Base-by-base conservation (phyloP, 2,888 invertebrate genomes). In the Campoletis raptor region DNA sequence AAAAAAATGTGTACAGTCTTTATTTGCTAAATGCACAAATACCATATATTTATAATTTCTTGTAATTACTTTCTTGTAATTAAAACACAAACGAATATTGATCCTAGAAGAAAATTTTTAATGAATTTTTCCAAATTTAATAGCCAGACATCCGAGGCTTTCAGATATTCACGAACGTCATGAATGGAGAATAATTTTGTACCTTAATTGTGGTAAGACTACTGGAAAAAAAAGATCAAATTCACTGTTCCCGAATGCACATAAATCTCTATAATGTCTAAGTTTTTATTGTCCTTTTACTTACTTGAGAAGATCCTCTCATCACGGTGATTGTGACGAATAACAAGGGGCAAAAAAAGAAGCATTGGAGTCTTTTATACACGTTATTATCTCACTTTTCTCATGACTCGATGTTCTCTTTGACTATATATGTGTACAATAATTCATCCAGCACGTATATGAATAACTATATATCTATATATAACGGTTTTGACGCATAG, bases 311-410 rank as follows among this genome's bases (percentile, higher is more conserved):
- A 72, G 30, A 66, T 70, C 52, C 70, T 66, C 57, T 83, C 42
- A 69, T 76, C 30, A 45, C 21, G 52, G 24, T 70, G 73, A 81
- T 73, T 78, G 73, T n/a, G 74, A 82, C 52, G 70, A 80, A 76
- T 72, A 72, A 72, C 61, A 30, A 57, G 61, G 42, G 7, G 40
- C 18, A 21, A 52, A 79, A 79, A 72, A 78, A 78, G 66, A 77
- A 72, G n/a, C 24, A 70, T n/a, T 24, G 61, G 64, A 64, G 45
- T 73, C 66, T 73, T 24, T 57, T 77, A 78, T 79, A 67, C 67
- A 73, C 67, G 67, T 61, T 69, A 85, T 85, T 83, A 85, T 83
- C 79, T 76, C 52, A 69, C 69, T 82, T 76, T 85, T 78, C 81
- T 85, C 78, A 36, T 79, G 15, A 48, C 48, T 69, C 42, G 37